Base-by-base conservation (phyloP, 2,113 vertebrate species). In the Daphoenositta chrysoptera region DNA sequence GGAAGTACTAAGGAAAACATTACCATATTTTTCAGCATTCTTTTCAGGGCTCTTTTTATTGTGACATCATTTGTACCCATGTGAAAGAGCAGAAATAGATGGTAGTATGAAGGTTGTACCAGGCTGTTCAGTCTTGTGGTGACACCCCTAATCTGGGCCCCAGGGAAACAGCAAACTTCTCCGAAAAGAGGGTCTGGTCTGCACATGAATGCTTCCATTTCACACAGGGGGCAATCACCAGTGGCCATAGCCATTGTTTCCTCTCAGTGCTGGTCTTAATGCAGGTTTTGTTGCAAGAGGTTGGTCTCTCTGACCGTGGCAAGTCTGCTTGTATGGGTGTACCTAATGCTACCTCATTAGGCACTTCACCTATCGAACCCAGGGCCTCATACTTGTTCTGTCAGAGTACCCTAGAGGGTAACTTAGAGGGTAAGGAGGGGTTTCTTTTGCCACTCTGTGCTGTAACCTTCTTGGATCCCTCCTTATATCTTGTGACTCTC, bases 341-440 rank as follows among this genome's bases (percentile, higher is more conserved):
- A 76, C 45, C 27, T 51, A 39, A 19, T 51, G 42, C 39, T 48
- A 11, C 23, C 44, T 42, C 26, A 22, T 58, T 50, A 68, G 50
- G 19, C 3, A 2, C 39, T 45, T 45, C 39, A 45, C 17, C 8
- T 39, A 0, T 30, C 4, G 0, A 26, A 60, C 23, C 23, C 31
- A 37, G 6, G 31, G 44, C 27, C 35, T 65, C 1, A 0, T 47
- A 40, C 68, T 44, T 65, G 37, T 44, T 50, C 58, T 65, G 26
- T 44, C 44, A 48, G 30, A 37, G 33, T 60, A 53, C 39, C 28
- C 37, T 33, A 39, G 33, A 53, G 42, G 26, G 21, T 12, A 57
- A 42, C 20, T 57, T 31, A 50, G 31, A 57, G 28, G 7, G 11
- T 47, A 70, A 63, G 30, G 30, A 63, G 35, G 24, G 24, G 16